These are phyloP conservation scores for Poecilus cupreus DNA, from an alignment of 2,888 invertebrate species.

Conservation along the genomic window DNA sequence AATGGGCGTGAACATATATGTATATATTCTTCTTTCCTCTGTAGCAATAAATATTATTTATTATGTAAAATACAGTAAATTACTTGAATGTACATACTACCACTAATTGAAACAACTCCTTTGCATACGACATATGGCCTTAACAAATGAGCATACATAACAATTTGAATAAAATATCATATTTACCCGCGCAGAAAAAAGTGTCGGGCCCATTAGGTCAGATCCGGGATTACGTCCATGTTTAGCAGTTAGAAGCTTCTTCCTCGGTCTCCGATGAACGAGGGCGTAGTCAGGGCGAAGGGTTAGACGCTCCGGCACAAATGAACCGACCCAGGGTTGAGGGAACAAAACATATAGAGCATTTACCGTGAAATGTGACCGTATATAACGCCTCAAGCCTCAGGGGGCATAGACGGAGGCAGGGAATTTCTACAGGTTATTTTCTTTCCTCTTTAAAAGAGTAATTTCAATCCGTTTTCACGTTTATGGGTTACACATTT, in stretches of 20 bases:
- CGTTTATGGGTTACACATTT: too few species aligned
- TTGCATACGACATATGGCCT: too few species aligned
- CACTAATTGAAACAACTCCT: too few species aligned
- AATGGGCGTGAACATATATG: too few species aligned
- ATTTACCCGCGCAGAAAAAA: neutral
- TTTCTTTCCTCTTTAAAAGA: too few species aligned
- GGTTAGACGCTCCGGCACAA: neutral
- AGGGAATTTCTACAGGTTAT: neutral
- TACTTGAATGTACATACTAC: too few species aligned
- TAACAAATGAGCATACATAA: neutral
- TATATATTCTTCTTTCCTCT: too few species aligned
- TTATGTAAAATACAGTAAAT: too few species aligned
- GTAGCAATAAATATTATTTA: too few species aligned
- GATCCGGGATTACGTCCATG: neutral
- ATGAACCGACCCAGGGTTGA: neutral
- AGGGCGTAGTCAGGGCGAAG: neutral
- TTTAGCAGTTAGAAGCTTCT: neutral
- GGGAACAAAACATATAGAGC: conserved; percentile 26
- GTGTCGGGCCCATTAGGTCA: neutral
- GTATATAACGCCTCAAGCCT: conserved; percentile 16
- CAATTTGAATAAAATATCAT: neutral
- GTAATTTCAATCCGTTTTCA: neutral
- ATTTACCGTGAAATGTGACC: conserved; percentile 26
- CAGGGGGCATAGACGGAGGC: neutral
- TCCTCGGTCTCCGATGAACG: neutral